A percentile compares a stretch with the other conserved stretches of the same genome.
Conservation (phyloP, 2,888 invertebrate species). For the Mesochorus sp. region DNA sequence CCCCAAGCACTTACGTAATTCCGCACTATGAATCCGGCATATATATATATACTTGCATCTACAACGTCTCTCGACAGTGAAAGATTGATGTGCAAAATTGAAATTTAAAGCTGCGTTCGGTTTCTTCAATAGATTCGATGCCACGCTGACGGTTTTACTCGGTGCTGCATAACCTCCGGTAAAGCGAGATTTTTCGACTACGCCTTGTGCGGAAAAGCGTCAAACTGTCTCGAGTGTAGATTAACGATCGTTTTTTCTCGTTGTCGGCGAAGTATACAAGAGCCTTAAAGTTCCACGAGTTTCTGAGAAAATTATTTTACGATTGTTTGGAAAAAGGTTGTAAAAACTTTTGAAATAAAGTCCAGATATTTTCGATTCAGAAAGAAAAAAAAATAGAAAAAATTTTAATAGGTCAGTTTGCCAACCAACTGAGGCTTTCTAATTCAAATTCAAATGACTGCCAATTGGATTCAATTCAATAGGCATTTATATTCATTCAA, state of each 20-base stretch:
- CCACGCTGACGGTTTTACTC: not conserved
- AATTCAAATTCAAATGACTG: too few species aligned
- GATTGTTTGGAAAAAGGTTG: too few species aligned
- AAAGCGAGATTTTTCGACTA: not conserved
- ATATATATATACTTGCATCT: constrained; percentile 1
- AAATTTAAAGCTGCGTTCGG: constrained; percentile 34
- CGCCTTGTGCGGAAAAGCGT: not conserved
- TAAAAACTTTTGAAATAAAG: too few species aligned
- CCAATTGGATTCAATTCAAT: too few species aligned
- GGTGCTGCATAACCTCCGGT: constrained; percentile 11
- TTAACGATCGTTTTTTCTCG: constrained; percentile 62
- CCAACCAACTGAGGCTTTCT: too few species aligned
- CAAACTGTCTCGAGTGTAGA: constrained; percentile 46
- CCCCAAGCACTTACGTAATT: constrained; percentile 21
- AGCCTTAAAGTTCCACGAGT: not conserved
- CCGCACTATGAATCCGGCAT: constrained; percentile 18
- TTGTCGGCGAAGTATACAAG: not conserved
- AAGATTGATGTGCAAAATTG: constrained; percentile 47
- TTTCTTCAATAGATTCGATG: constrained; percentile 1
- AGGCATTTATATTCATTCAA: too few species aligned
- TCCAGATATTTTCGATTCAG: too few species aligned
- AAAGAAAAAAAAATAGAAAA: too few species aligned
- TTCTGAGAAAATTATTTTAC: not conserved
- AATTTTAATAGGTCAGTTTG: too few species aligned
- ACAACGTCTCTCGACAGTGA: constrained; percentile 19